Evolutionary conservation across 2,113 vertebrate species (phyloP).

Genomic region (Euleptes europaea): DNA sequence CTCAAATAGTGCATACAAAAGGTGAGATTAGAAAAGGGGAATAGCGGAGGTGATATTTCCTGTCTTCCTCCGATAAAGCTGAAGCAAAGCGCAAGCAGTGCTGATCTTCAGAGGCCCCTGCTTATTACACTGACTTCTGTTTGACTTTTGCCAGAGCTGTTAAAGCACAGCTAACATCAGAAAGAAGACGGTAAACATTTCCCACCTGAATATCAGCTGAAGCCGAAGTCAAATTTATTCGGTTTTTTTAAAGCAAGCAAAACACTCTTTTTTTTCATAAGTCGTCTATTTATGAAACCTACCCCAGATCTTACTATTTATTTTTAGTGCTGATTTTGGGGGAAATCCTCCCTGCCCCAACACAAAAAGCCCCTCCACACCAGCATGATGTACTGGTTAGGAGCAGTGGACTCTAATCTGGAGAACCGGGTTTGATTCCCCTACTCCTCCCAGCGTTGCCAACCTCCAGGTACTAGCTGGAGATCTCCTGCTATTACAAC

Average conservation of each 20-base stretch:
- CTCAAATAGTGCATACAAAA: conserved; percentile 27
- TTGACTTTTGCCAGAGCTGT: conserved; percentile 1
- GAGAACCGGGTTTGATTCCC: no score
- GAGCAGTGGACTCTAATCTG: no score
- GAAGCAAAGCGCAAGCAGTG: conserved; percentile 30
- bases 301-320: conserved; percentile 11
- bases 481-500: no score
- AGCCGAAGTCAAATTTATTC: not conserved
- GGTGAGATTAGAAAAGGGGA: conserved; percentile 35
- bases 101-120: conserved; percentile 23
- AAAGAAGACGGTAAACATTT: conserved; percentile 4
- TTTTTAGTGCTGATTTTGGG: not conserved
- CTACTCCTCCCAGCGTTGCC: no score
- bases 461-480: no score
- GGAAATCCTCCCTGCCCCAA: no score
- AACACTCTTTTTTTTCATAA: not conserved
- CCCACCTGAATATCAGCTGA: not conserved
- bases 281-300: accelerated
- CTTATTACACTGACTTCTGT: conserved; percentile 4
- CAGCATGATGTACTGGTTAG: no score
- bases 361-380: no score
- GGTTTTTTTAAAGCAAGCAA: conserved; percentile 2
- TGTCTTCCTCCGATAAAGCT: conserved; percentile 41
- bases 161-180: conserved; percentile 14
- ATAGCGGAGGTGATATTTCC: conserved; percentile 20